phyloP scores from a whole-genome alignment of 2,888 invertebrate species.

The Eremobia ochroleuca region DNA sequence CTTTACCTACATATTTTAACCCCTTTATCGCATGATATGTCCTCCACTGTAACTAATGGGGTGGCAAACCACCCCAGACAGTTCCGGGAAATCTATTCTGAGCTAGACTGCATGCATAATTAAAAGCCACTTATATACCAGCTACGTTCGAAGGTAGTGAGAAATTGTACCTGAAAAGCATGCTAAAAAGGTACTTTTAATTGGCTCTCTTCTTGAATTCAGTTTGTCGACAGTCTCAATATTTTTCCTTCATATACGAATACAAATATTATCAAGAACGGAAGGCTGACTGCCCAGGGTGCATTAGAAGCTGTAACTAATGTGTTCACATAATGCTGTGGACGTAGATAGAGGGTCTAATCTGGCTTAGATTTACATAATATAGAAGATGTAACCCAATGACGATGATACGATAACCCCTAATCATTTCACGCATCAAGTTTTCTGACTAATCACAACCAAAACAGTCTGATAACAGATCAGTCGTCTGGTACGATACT shows the following conservation, averaged over 20 bases:
- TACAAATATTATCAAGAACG: too few relatives aligned
- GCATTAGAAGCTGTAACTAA: background rate
- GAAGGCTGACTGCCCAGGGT: too few relatives aligned
- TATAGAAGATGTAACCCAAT: background rate
- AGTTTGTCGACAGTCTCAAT: background rate
- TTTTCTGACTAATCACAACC: constrained; percentile 20
- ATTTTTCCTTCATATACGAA: background rate
- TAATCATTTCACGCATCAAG: constrained; percentile 10
- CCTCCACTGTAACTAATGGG: background rate
- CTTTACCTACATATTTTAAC: background rate
- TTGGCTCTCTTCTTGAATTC: background rate
- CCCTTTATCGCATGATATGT: constrained; percentile 7
- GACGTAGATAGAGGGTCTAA: background rate
- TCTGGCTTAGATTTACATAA: background rate
- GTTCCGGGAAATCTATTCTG: constrained; percentile 37
- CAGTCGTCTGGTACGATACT: background rate
- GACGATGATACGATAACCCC: constrained; percentile 5
- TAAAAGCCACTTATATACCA: constrained; percentile 9
- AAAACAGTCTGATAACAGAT: constrained; percentile 15
- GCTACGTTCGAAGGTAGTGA: background rate
- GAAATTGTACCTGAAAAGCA: background rate
- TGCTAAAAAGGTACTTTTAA: background rate
- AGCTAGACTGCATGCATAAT: constrained; percentile 46
- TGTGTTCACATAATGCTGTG: background rate
- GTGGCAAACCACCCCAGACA: constrained; percentile 24